A percentile compares a stretch with the other conserved stretches of the same genome.
phyloP scores from a whole-genome alignment of 92 coral and sea anemone species.

The Bergia puertoricense region DNA sequence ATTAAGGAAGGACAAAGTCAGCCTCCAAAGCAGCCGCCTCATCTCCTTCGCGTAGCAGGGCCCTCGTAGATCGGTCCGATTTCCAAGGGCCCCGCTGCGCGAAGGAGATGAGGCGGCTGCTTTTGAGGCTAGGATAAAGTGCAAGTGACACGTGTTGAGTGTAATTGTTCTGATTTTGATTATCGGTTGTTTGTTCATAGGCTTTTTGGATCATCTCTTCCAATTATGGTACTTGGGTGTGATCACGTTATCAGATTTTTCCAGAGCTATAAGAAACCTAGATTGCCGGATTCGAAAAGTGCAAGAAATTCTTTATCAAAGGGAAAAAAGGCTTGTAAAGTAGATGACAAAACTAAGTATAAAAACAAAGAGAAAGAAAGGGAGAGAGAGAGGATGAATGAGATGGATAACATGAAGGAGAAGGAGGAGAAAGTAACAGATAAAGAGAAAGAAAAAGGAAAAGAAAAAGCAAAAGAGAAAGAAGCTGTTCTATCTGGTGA shows the following conservation, averaged over 20 bases:
- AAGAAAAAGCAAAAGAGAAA: constrained; percentile 2
- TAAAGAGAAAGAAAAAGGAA: background rate
- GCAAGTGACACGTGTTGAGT: no score
- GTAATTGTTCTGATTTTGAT: no score
- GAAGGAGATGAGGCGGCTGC: no score
- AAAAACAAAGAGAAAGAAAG: constrained; percentile 36
- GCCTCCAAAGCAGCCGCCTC: no score
- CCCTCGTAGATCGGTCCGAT: no score
- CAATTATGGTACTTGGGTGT: constrained; percentile 83
- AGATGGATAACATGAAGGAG: constrained; percentile 21
- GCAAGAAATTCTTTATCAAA: constrained; percentile 20
- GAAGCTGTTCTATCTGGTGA: background rate
- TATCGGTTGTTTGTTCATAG: constrained; percentile 2
- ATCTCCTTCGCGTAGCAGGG: no score
- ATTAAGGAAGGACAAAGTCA: no score
- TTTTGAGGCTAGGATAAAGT: no score
- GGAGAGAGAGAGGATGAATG: constrained; percentile 5
- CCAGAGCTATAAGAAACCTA: constrained; percentile 57
- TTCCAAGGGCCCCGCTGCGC: no score
- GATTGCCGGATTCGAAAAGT: constrained; percentile 38
- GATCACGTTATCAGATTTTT: constrained; percentile 81
- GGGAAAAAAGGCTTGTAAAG: constrained; percentile 21
- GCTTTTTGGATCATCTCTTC: constrained; percentile 71
- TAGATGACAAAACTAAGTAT: constrained; percentile 22
- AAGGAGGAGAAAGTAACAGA: constrained; percentile 11